A percentile compares a stretch with the other conserved stretches of the same genome.
phyloP scores from a whole-genome alignment of 2,888 invertebrate species.

The Periphyllus acericola region DNA sequence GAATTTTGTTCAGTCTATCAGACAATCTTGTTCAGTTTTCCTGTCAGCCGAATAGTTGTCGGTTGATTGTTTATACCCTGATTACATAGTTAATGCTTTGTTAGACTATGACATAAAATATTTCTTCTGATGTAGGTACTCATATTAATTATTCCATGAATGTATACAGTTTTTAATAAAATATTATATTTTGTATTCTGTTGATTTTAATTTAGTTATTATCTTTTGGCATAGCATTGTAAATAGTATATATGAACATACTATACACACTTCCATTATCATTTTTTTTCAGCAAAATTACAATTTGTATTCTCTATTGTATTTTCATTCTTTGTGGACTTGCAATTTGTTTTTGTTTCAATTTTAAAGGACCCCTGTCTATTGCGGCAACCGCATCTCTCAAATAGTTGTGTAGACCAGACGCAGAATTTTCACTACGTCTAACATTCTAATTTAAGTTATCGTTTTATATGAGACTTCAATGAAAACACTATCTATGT shows the following conservation, averaged over 20 bases:
- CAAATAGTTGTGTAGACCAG: background rate
- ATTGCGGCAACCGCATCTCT: background rate
- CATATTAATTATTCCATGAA: too few relatives aligned
- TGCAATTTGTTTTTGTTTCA: background rate
- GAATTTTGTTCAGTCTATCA: too few relatives aligned
- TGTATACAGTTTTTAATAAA: too few relatives aligned
- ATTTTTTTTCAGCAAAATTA: background rate
- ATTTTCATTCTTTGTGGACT: background rate
- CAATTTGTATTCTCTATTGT: constrained; percentile 15
- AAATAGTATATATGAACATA: background rate
- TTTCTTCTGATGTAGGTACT: too few relatives aligned
- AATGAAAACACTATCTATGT: background rate
- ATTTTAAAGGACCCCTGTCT: background rate
- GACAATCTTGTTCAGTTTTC: too few relatives aligned
- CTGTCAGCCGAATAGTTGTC: too few relatives aligned
- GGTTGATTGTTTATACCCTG: too few relatives aligned
- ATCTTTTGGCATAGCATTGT: too few relatives aligned
- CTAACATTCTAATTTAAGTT: background rate
- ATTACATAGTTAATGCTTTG: too few relatives aligned
- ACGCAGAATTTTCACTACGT: background rate
- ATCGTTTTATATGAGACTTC: background rate
- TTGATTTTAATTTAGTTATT: background rate
- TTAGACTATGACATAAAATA: too few relatives aligned
- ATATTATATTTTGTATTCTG: background rate
- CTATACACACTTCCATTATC: background rate